Evolutionary conservation across 2,113 vertebrate species (phyloP).

Genomic region (Smithornis capensis): DNA sequence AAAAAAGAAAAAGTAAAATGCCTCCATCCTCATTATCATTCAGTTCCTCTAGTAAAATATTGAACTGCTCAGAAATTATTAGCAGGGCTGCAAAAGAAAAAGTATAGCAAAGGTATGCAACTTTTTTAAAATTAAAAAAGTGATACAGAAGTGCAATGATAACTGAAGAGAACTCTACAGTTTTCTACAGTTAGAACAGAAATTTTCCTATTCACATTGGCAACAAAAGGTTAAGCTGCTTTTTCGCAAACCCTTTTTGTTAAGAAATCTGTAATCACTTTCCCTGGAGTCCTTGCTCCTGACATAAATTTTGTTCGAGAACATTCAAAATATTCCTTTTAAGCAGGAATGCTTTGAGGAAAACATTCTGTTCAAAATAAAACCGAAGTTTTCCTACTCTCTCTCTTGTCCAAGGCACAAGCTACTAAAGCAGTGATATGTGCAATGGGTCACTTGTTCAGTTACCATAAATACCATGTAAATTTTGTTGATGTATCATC

Average conservation of each 20-base stretch:
- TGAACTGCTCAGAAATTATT: neutral
- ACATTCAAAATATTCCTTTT: neutral
- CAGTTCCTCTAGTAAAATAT: neutral
- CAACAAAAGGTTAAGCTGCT: accelerated
- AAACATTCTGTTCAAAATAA: constrained; percentile 34
- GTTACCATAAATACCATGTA: constrained; percentile 69
- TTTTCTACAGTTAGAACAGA: neutral
- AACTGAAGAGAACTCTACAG: neutral
- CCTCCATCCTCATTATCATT: neutral
- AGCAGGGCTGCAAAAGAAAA: neutral
- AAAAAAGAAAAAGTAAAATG: neutral
- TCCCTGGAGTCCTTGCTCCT: constrained; percentile 74
- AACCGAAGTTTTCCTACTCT: constrained; percentile 58
- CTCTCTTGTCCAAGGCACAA: constrained; percentile 65
- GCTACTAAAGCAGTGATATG: constrained; percentile 59
- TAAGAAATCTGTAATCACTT: constrained; percentile 77
- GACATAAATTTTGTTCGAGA: neutral
- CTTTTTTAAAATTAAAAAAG: neutral
- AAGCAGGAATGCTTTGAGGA: neutral
- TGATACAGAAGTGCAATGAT: neutral
- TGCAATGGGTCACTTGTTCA: constrained; percentile 72
- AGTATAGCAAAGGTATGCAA: neutral
- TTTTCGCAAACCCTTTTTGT: neutral
- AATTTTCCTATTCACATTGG: neutral
- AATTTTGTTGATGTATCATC: constrained; percentile 61